Evolutionary conservation across 1,140 invertebrate species (phyloP).

Genomic region (Charaxes varanes): DNA sequence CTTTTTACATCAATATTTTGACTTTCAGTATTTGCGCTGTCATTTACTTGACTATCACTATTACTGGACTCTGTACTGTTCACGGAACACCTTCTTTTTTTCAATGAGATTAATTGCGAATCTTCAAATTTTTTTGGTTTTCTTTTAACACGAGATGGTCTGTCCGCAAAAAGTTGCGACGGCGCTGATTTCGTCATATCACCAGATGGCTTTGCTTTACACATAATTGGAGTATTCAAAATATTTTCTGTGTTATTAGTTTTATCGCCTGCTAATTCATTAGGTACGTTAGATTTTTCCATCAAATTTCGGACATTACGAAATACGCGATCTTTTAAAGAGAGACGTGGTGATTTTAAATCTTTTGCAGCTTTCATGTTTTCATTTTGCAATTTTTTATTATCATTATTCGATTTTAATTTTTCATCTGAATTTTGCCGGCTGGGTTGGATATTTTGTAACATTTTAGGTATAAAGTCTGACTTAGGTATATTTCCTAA

Average conservation of each 20-base stretch:
- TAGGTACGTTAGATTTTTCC: constrained; percentile 36
- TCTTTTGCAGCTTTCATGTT: constrained; percentile 22
- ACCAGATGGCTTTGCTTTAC: constrained; percentile 17
- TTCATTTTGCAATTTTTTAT: constrained; percentile 3
- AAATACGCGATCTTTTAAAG: constrained; percentile 60
- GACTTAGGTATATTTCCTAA: constrained; percentile 45
- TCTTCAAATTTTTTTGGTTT: constrained; percentile 68
- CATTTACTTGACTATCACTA: constrained; percentile 9
- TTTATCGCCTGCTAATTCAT: constrained; percentile 22
- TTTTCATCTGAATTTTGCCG: neutral
- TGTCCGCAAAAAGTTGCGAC: constrained; percentile 35
- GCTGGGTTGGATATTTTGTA: constrained; percentile 38
- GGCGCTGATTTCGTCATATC: constrained; percentile 43
- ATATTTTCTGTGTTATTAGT: constrained; percentile 26
- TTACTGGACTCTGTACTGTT: constrained; percentile 19
- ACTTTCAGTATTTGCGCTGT: constrained; percentile 3
- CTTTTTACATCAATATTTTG: no score
- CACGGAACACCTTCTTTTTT: constrained; percentile 34
- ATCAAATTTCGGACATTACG: constrained; percentile 53
- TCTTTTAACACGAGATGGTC: constrained; percentile 58
- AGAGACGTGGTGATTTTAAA: constrained; percentile 39
- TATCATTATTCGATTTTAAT: constrained; percentile 17
- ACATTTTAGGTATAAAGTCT: constrained; percentile 52
- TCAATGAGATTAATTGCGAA: constrained; percentile 33
- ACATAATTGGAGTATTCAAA: constrained; percentile 29